Percentiles rank a stretch among this genome's conserved stretches.
Evolutionary conservation across 2,113 vertebrate species (phyloP).

Genomic region (Pampusana beccarii): DNA sequence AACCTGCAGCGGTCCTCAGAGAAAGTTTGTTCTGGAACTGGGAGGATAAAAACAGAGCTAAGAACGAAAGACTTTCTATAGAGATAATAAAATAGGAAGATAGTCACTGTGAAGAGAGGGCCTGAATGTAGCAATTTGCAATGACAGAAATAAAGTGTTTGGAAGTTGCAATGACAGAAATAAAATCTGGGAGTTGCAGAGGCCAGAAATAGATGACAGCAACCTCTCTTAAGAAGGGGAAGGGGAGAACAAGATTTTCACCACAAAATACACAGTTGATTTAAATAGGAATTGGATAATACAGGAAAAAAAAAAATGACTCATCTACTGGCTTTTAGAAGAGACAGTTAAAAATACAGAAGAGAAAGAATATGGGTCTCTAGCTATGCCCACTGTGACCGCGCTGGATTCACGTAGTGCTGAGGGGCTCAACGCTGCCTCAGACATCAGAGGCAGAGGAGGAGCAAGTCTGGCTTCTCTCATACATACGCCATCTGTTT

Average conservation of each 20-base stretch:
- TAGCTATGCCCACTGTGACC: background rate
- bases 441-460: background rate
- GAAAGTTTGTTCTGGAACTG: background rate
- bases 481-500: background rate
- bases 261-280: background rate
- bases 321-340: background rate
- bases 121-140: background rate
- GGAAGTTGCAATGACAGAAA: background rate
- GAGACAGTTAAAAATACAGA: background rate
- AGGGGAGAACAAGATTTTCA: background rate
- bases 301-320: background rate
- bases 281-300: background rate
- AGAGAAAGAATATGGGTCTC: background rate
- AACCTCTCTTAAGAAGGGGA: background rate
- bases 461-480: background rate
- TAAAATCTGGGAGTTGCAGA: background rate
- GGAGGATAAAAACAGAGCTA: background rate
- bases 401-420: background rate
- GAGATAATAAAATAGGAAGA: background rate
- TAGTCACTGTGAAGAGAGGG: background rate
- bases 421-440: background rate
- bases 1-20: background rate
- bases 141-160: background rate
- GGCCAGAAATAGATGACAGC: background rate
- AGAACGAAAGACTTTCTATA: background rate